Conservation (phyloP, 2,113 vertebrate genomes). For the Microtus ochrogaster region DNA sequence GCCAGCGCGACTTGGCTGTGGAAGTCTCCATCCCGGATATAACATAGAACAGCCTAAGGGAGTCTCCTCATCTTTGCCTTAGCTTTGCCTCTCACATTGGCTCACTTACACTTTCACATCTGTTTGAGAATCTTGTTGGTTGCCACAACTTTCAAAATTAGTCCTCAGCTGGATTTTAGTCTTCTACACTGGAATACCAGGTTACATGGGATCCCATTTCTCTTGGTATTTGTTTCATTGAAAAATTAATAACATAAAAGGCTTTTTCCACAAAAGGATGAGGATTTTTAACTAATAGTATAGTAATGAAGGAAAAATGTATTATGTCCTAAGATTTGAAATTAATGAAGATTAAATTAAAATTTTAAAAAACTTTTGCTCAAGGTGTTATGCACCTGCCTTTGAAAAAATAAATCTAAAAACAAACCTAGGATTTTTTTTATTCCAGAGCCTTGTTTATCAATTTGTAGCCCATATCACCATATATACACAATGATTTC, state of each 20-base stretch:
- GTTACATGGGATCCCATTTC: not conserved
- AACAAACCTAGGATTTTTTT: not conserved
- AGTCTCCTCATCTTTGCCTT: too few species aligned
- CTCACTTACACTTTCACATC: not conserved
- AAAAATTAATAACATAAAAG: not conserved
- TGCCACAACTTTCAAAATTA: not conserved
- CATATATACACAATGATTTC: not conserved
- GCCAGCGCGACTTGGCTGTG: fast-evolving
- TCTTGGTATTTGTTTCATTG: not conserved
- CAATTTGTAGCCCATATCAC: not conserved
- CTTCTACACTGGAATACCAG: not conserved
- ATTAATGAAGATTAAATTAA: not conserved
- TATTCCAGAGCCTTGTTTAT: not conserved
- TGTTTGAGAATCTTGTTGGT: not conserved
- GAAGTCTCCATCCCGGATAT: not conserved
- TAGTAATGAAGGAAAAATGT: not conserved
- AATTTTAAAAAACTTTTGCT: not conserved
- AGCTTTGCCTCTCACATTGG: not conserved
- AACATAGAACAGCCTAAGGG: not conserved
- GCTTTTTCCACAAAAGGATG: not conserved
- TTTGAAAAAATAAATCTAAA: not conserved
- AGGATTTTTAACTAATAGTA: not conserved
- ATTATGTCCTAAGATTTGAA: not conserved
- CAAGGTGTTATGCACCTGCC: not conserved
- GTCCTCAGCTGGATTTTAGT: not conserved